These are phyloP conservation scores for Clarias magur DNA, from an alignment of 2,113 vertebrate genomes.

Conservation along the genomic window DNA sequence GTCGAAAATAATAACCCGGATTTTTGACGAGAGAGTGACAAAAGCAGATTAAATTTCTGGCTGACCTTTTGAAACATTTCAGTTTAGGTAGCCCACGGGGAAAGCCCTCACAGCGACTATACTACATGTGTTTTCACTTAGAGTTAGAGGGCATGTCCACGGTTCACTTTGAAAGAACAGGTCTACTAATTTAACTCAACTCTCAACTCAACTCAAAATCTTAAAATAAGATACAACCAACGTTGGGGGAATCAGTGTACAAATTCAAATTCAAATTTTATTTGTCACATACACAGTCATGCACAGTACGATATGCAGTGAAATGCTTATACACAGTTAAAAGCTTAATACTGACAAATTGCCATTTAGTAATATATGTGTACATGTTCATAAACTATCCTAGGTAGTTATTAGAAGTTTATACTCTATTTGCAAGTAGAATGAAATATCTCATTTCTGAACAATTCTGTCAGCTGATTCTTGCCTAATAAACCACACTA, in stretches of 20 bases:
- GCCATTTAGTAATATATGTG: background rate
- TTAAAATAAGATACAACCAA: constrained; percentile 58
- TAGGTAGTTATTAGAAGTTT: background rate
- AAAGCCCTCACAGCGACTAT: constrained; percentile 66
- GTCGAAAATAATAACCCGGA: background rate
- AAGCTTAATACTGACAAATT: background rate
- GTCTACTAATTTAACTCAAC: constrained; percentile 58
- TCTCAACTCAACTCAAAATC: too few species aligned
- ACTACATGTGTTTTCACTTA: constrained; percentile 77
- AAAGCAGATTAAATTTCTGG: constrained; percentile 21
- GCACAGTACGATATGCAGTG: too few species aligned
- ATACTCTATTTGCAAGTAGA: background rate
- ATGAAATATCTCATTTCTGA: background rate
- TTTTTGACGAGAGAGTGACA: background rate
- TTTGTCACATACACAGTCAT: too few species aligned
- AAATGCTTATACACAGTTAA: too few species aligned
- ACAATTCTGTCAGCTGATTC: background rate
- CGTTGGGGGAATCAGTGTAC: background rate
- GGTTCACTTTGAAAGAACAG: constrained; percentile 69
- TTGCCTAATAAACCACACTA: background rate
- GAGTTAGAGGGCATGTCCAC: constrained; percentile 68
- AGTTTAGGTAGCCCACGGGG: constrained; percentile 54
- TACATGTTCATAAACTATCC: background rate
- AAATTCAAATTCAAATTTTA: too few species aligned
- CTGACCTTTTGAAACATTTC: constrained; percentile 36